phyloP scores from a whole-genome alignment of 1,140 invertebrate species.

The Rhagoletis pomonella region DNA sequence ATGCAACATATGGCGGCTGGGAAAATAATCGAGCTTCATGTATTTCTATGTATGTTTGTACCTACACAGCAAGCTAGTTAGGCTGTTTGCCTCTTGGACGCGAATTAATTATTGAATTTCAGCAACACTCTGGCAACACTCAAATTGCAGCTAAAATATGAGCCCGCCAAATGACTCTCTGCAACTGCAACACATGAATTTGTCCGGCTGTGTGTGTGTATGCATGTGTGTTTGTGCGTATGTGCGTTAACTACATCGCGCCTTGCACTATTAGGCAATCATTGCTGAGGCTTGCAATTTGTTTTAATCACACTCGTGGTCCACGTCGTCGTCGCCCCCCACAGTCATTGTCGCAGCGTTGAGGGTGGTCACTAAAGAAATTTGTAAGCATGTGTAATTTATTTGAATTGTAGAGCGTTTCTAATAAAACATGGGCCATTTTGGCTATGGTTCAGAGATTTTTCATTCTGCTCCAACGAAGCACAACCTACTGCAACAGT shows the following conservation, averaged over 20 bases:
- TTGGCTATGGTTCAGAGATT: no score
- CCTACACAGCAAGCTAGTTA: not conserved
- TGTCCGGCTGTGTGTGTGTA: not conserved
- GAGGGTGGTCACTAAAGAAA: conserved; percentile 7
- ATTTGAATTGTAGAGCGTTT: no score
- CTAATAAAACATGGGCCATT: no score
- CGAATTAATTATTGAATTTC: conserved; percentile 73
- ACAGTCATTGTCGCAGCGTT: conserved; percentile 15
- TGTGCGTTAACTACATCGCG: conserved; percentile 57
- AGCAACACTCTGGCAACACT: conserved; percentile 50
- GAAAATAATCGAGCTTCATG: not conserved
- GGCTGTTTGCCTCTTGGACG: conserved; percentile 10
- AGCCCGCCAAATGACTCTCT: conserved; percentile 28
- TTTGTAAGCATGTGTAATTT: no score
- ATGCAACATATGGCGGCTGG: not conserved
- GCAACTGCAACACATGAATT: conserved; percentile 26
- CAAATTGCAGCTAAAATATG: conserved; percentile 47
- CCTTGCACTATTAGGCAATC: conserved; percentile 47
- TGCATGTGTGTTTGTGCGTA: not conserved
- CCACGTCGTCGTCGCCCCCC: no score
- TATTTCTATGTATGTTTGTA: not conserved
- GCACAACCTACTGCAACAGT: no score
- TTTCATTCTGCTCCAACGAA: no score
- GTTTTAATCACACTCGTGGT: conserved; percentile 72
- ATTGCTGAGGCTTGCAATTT: conserved; percentile 65